A percentile compares a stretch with the other conserved stretches of the same genome.
Conservation (phyloP, 2,888 invertebrate genomes). For the Eueremaeus valkanovi region DNA sequence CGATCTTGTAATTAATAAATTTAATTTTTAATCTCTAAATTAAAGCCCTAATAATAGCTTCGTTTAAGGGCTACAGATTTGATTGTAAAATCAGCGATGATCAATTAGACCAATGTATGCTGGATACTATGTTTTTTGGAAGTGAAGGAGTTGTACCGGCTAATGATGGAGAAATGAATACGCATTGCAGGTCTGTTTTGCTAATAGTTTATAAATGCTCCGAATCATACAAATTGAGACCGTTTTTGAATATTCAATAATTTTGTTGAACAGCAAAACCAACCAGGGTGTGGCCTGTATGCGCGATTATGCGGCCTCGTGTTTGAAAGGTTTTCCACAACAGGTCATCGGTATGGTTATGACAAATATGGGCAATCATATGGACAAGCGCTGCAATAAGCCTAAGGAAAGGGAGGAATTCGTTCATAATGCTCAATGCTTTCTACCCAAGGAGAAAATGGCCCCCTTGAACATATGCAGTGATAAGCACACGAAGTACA, state of each 20-base stretch:
- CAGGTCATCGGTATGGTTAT: not conserved
- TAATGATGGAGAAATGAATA: constrained; percentile 32
- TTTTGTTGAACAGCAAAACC: not conserved
- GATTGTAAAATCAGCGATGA: not conserved
- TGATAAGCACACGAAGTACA: not conserved
- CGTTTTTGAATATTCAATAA: not conserved
- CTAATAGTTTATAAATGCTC: not conserved
- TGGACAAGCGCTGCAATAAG: not conserved
- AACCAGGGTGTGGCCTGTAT: not conserved
- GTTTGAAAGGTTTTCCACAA: not conserved
- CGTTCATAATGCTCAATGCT: not conserved
- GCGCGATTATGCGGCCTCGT: not conserved
- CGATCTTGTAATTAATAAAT: not conserved
- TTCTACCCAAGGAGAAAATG: constrained; percentile 12
- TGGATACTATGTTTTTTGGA: constrained; percentile 20
- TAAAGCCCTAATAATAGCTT: not conserved
- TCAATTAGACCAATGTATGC: constrained; percentile 15
- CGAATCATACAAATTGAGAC: too few relatives aligned
- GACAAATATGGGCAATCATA: not conserved
- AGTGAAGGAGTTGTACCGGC: constrained; percentile 5
- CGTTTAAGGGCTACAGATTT: not conserved
- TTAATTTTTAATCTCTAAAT: not conserved
- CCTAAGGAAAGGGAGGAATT: constrained; percentile 4
- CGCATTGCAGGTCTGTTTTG: constrained; percentile 11
- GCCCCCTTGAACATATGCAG: not conserved